A percentile compares a stretch with the other conserved stretches of the same genome.
These are phyloP conservation scores for Psittacus erithacus DNA, from an alignment of 2,113 vertebrate species.

Conservation along the genomic window DNA sequence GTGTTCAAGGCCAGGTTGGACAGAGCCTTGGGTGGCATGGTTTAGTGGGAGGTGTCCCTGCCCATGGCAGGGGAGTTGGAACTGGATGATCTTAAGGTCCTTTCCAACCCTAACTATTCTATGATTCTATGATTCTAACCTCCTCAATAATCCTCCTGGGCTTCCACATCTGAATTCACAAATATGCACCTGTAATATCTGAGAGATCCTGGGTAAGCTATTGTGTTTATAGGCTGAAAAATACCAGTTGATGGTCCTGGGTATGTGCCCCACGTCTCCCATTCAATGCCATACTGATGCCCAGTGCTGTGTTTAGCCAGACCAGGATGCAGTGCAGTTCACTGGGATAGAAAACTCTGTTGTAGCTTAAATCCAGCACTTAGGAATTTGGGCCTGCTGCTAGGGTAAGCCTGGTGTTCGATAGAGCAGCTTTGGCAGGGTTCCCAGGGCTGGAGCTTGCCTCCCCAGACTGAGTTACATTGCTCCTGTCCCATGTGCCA, in stretches of 20 bases:
- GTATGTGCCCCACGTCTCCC: not conserved
- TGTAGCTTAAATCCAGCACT: not conserved
- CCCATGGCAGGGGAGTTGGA: no score
- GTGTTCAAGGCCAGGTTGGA: no score
- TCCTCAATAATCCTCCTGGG: not conserved
- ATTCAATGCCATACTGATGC: accelerated
- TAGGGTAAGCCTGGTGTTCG: not conserved
- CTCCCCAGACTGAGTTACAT: accelerated
- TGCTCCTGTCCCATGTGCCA: not conserved
- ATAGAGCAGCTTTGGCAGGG: accelerated
- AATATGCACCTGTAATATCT: not conserved
- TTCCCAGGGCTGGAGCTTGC: not conserved
- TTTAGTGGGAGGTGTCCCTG: no score
- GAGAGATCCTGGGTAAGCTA: not conserved
- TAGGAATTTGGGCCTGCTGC: not conserved
- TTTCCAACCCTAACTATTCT: no score
- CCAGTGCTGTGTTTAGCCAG: not conserved
- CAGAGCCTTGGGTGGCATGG: no score
- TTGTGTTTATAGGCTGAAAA: not conserved
- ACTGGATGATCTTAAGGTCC: no score
- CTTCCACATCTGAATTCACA: not conserved
- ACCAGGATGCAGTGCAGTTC: not conserved
- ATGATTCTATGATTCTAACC: not conserved
- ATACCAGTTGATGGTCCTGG: no score
- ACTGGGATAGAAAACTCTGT: not conserved